A percentile compares a stretch with the other conserved stretches of the same genome.
Evolutionary conservation across 2,888 invertebrate genomes (phyloP).

Genomic region (Abrostola triplasia): DNA sequence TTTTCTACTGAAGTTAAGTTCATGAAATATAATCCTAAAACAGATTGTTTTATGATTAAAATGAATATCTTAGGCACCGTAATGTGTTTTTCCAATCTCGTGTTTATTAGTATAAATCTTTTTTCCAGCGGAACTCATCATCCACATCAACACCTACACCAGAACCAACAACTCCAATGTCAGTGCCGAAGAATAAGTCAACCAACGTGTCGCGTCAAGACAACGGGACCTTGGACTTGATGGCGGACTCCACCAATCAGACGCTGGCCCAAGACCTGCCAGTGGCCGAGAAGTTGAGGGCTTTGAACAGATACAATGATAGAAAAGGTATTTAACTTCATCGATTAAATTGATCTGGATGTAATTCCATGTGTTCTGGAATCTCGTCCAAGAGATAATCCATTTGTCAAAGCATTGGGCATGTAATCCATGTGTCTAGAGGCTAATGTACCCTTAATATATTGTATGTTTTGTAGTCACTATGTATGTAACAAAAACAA

Average conservation of each 20-base stretch:
- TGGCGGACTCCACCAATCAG: slow-evolving; percentile 78
- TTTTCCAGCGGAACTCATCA: slow-evolving; percentile 68
- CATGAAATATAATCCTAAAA: too few species aligned
- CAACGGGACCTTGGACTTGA: slow-evolving; percentile 71
- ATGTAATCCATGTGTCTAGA: too few species aligned
- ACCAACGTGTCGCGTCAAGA: slow-evolving; percentile 56
- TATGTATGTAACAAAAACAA: too few species aligned
- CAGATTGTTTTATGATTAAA: too few species aligned
- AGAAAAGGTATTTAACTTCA: slow-evolving; percentile 71
- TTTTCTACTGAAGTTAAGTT: too few species aligned
- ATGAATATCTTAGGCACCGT: too few species aligned
- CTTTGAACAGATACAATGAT: slow-evolving; percentile 79
- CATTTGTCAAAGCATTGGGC: too few species aligned
- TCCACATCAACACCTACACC: slow-evolving; percentile 53
- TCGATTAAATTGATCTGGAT: not conserved
- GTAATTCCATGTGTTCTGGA: slow-evolving; percentile 4
- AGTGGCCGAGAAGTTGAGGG: slow-evolving; percentile 81
- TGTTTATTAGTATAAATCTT: not conserved
- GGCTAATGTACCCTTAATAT: too few species aligned
- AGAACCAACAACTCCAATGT: slow-evolving; percentile 39
- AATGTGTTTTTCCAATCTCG: too few species aligned
- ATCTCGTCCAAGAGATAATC: slow-evolving; percentile 16
- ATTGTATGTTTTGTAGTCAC: too few species aligned
- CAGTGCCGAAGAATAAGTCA: slow-evolving; percentile 37
- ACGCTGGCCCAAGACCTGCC: slow-evolving; percentile 80